Evolutionary conservation across 2,797 vertebrate genomes (phyloP).

Genomic region (Labroides dimidiatus): DNA sequence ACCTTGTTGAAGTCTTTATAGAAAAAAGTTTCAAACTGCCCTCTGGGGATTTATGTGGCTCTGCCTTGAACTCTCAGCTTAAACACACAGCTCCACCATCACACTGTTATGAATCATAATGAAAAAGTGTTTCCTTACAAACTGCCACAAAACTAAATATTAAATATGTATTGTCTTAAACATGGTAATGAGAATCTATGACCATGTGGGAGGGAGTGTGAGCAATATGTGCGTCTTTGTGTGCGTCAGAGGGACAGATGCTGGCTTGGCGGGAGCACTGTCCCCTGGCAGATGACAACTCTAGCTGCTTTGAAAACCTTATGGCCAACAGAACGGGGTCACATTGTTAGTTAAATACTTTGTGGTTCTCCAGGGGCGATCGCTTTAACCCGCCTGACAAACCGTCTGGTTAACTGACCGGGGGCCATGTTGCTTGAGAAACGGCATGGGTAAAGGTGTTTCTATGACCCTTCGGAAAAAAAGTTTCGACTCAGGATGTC

Average conservation of each 20-base stretch:
- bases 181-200: neutral
- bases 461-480: neutral
- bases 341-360: constrained; percentile 79
- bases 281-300: constrained; percentile 72
- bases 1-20: constrained; percentile 23
- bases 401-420: constrained; percentile 37
- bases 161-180: neutral
- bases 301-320: constrained; percentile 65
- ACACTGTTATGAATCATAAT: neutral
- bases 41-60: neutral
- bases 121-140: neutral
- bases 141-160: neutral
- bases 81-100: no score
- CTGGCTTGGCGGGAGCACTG: constrained; percentile 50
- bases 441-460: neutral
- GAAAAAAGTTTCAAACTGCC: constrained; percentile 21
- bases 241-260: constrained; percentile 61
- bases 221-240: neutral
- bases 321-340: constrained; percentile 74
- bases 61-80: neutral
- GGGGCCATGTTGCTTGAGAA: constrained; percentile 8
- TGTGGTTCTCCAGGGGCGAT: constrained; percentile 52
- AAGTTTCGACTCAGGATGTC: neutral
- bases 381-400: constrained; percentile 50
- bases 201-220: neutral